Base-by-base conservation (phyloP, 2,113 vertebrate genomes). In the Acanthochromis polyacanthus region DNA sequence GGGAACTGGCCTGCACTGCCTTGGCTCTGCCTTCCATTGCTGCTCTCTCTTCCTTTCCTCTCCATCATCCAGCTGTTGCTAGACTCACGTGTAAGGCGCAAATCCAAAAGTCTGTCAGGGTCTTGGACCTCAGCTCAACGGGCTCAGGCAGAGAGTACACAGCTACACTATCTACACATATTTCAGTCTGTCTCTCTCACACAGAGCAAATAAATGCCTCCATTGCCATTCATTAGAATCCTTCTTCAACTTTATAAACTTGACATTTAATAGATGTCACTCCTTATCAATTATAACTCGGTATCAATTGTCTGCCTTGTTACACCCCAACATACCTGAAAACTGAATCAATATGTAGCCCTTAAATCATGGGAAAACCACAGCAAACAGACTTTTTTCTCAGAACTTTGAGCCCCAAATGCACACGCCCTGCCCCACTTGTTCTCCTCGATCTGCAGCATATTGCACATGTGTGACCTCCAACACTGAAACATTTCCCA, bases 81-180 rank as follows among this genome's bases (percentile, higher is more conserved):
- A 19, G 32, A 56, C 87, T 94, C 92, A 93, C 87, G 78, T 94
- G 93, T 73, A 78, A 76, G 87, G 84, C 67, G 8, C 28, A 46
- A 48, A 22, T 92, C 94, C 95, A 95, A 88, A 88, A 78, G 57
- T 56, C 89, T 87, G 89, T 90, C 89, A 85, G 55, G 65, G 66
- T 50, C 80, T 76, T 85, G 80, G 82, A 87, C 20, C 8, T 30
- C 30, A 22, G 71, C 89, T 84, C 76, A 48, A 72, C 52, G 59
- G 72, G 36, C 78, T 62, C 57, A 60, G 65, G 71, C 58, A 67
- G 69, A 84, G 55, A 62, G 61, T 25, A 17, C 40, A 81, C 52
- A 77, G 75, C 67, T 43, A 72, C 50, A 25, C 59, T 36, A 32
- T 50, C 67, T 71, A 45, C 71, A 81, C 66, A 60, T 69, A 83